Evolutionary conservation across 2,888 invertebrate species (phyloP), one percentile per base, ranked within the genome.

Genomic region (Orchesella flavescens): DNA sequence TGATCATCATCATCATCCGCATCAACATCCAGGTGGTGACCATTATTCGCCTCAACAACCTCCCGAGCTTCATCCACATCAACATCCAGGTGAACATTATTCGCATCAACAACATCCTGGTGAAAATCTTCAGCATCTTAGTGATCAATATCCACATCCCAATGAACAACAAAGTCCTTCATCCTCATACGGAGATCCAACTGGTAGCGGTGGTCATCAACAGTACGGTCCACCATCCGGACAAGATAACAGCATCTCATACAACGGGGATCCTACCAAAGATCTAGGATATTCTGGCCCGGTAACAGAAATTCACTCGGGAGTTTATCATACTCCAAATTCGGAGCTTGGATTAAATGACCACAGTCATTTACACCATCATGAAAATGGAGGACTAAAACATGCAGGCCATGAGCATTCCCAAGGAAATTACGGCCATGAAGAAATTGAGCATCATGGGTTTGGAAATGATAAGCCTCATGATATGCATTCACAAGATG

Each of bases 251-350:
- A 49, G n/a, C 49, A 49, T 12, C n/a, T 12, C 49, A 7, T 49
- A 49, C n/a, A 17, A 44, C 10, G 44, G 59, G 15, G 49, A 43
- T 12, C 55, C 61, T 19, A 21, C 21, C 7, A 72, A 55, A 49
- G 68, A 72, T 10, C 0, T 15, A 0, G 76, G 76, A 0, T 83
- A 83, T 15, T 44, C 82, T 0, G 76, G 82, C 5, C 82, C 82
- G 0, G 82, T 83, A 3, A 13, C 76, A 12, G 82, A 83, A 72
- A 71, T 76, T 17, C 72, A 76, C 21, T 24, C 76, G 12, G 82
- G 82, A 63, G 24, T 24, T 24, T 76, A 83, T 17, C 68, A 73
- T 1, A 21, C 43, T 19, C 68, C 78, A 46, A 23, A 49, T 53
- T 23, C 69, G 5, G 23, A 66, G 7, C 15, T 44, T 44, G 69